phyloP scores from a whole-genome alignment of 2,888 invertebrate species.

The Dioctria linearis region DNA sequence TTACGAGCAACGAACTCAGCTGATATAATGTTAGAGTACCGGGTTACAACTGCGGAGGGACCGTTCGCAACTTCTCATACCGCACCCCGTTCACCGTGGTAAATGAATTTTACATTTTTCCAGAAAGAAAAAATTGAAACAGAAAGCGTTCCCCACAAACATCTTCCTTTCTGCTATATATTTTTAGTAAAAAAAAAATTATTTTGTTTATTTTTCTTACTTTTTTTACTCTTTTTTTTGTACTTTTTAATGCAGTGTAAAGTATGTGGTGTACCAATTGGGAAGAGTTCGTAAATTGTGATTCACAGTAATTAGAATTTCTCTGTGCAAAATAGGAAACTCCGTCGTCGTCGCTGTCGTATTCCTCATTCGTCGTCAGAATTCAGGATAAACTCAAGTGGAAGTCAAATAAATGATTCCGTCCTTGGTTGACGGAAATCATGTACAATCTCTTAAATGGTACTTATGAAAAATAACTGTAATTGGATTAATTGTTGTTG shows the following conservation, averaged over 20 bases:
- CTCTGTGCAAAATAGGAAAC: no score
- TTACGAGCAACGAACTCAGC: conserved; percentile 36
- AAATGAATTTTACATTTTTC: conserved; percentile 48
- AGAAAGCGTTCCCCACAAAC: not conserved
- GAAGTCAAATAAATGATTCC: not conserved
- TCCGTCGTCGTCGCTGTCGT: no score
- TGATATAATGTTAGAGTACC: conserved; percentile 21
- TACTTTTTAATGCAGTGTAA: not conserved
- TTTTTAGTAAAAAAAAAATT: not conserved
- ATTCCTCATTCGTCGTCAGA: not conserved
- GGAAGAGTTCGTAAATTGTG: not conserved
- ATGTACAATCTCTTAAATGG: no score
- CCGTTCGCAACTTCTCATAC: conserved; percentile 9
- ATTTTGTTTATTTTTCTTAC: no score
- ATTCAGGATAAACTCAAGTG: not conserved
- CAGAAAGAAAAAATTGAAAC: conserved; percentile 20
- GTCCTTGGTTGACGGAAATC: no score
- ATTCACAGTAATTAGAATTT: not conserved
- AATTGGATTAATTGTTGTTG: no score
- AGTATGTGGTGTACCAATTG: not conserved
- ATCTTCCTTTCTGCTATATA: not conserved
- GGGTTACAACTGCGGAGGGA: conserved; percentile 17
- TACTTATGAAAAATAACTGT: no score
- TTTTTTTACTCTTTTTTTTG: not conserved
- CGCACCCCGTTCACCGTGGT: not conserved